Base-by-base conservation (phyloP, 2,888 invertebrate species). In the Axea sp. region DNA sequence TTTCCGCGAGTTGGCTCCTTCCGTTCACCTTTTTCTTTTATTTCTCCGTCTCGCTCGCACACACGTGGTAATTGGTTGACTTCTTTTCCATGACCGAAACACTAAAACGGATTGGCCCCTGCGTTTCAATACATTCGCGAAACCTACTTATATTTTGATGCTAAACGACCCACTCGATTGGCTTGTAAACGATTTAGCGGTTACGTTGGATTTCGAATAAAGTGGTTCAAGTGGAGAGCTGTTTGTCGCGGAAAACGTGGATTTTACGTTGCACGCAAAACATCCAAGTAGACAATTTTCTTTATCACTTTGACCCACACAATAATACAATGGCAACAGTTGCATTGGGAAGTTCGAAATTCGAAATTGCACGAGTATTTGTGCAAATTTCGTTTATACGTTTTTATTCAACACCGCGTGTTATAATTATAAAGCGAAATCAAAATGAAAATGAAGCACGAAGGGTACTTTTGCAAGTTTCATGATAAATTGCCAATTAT, bases 61-160 rank as follows among this genome's bases (percentile, higher is more conserved):
- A 35, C 39, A 53, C 39, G 35, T 31, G 15, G 62, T 64, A 74
- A 74, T 74, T 74, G 73, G 59, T 45, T 26, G 57, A 59, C 43
- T 69, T 64, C 64, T 69, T 69, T 37, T 30, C 30, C 15, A 19
- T 11, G 14, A 7, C 9, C 35, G 51, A 49, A 41, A 51, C 49
- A 31, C 6, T 33, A 37, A 73, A 74, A 74, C 64, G 41, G 37
- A 59, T 45, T 53, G 64, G 43, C 33, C 41, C 31, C 17, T 33
- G 43, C 22, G 37, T 31, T 41, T 39, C 53, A 14, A 28, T 28
- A 17, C 22, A 24, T 30, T 24, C 31, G 15, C 35, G 12, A 11
- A 49, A 55, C 19, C 37, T 37, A 30, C 64, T 64, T 53, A 64
- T 53, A 43, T 43, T 64, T 51, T 39, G 26, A 39, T 26, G 19